A percentile compares a stretch with the other conserved stretches of the same genome.
These are phyloP conservation scores for Drymonia ruficornis DNA, from an alignment of 2,888 invertebrate genomes.

Conservation along the genomic window DNA sequence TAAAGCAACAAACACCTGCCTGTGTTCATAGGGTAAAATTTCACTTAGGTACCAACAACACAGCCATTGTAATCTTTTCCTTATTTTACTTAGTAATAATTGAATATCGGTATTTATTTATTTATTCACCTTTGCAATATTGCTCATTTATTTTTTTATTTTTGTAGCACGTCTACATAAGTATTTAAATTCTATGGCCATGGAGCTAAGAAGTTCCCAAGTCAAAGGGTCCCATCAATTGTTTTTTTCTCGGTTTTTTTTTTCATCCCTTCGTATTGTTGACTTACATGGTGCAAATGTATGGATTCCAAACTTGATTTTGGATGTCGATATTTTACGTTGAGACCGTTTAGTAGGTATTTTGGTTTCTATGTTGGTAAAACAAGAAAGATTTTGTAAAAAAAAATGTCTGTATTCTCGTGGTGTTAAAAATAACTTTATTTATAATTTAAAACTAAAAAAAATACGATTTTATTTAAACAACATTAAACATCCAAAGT, in stretches of 20 bases:
- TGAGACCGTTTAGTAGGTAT: not conserved
- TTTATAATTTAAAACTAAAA: no score
- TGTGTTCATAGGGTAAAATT: not conserved
- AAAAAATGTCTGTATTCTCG: no score
- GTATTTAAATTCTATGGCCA: conserved; percentile 17
- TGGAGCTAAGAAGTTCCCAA: conserved; percentile 59
- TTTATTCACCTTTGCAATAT: no score
- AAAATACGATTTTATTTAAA: no score
- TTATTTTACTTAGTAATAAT: not conserved
- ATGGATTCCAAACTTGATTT: conserved; percentile 33
- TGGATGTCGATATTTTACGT: not conserved
- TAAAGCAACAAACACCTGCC: not conserved
- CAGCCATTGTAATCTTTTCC: not conserved
- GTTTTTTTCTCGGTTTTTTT: conserved; percentile 52
- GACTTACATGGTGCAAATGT: conserved; percentile 56
- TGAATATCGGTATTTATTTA: not conserved
- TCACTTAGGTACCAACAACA: not conserved
- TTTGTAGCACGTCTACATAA: conserved; percentile 13
- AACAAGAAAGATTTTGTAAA: not conserved
- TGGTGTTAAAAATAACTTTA: no score
- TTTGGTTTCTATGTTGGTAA: not conserved
- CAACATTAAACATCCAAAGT: no score
- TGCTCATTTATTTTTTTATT: not conserved
- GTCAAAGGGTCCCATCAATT: conserved; percentile 60
- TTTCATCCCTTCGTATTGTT: conserved; percentile 62